A percentile compares a stretch with the other conserved stretches of the same genome.
Evolutionary conservation across 1,140 invertebrate genomes (phyloP).

Genomic region (Thalassaphorura encarpata): DNA sequence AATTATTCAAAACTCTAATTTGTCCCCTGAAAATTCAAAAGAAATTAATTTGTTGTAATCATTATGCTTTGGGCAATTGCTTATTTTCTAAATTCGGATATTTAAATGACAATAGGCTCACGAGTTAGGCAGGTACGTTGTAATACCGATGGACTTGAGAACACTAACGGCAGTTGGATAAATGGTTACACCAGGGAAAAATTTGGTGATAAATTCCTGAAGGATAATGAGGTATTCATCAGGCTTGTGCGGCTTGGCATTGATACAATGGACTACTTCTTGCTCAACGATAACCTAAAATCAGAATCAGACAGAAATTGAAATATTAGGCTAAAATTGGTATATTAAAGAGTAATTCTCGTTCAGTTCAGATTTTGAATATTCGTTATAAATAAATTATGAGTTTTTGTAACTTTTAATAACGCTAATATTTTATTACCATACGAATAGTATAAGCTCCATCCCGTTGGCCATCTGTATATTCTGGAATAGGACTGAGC

Average conservation of each 20-base stretch:
- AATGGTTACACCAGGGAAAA: constrained; percentile 21
- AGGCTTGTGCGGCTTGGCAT: constrained; percentile 11
- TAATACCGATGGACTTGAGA: constrained; percentile 10
- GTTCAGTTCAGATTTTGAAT: no score
- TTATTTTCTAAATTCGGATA: no score
- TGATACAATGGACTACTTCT: constrained; percentile 24
- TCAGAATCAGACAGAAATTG: not conserved
- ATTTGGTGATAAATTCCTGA: constrained; percentile 19
- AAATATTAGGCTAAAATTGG: no score
- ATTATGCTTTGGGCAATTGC: not conserved
- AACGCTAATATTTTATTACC: no score
- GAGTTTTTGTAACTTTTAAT: no score
- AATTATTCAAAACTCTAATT: constrained; percentile 13
- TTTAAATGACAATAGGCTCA: not conserved
- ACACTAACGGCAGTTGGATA: constrained; percentile 23
- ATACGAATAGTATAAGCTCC: constrained; percentile 21
- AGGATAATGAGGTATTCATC: constrained; percentile 19
- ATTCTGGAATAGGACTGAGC: constrained; percentile 13
- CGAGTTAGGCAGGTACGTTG: constrained; percentile 22
- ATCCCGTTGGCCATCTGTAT: constrained; percentile 10
- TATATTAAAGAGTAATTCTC: no score
- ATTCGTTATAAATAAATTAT: no score
- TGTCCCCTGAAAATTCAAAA: constrained; percentile 14
- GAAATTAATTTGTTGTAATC: not conserved
- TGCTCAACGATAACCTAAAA: constrained; percentile 21